Percentiles rank a stretch among this genome's conserved stretches.
Conservation (phyloP, 2,888 invertebrate genomes). For the Cremastinae sp. region DNA sequence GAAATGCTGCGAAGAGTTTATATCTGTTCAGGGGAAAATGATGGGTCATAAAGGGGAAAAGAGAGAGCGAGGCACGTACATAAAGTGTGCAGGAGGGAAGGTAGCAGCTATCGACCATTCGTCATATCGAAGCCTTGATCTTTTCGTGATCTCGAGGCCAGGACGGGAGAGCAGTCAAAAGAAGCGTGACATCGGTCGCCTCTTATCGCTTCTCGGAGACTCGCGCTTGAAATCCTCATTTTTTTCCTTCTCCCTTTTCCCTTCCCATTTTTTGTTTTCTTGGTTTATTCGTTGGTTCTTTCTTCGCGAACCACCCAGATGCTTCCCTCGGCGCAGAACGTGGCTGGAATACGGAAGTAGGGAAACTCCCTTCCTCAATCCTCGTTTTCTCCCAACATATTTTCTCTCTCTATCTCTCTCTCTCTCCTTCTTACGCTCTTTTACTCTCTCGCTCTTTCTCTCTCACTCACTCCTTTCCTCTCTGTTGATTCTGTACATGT, state of each 20-base stretch:
- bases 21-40: background rate
- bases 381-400: no score
- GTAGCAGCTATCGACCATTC: constrained; percentile 53
- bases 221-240: constrained; percentile 34
- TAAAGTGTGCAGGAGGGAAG: constrained; percentile 13
- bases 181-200: constrained; percentile 48
- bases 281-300: constrained; percentile 52
- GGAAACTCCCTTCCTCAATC: constrained; percentile 19
- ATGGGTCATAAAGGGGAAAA: background rate
- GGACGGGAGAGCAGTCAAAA: constrained; percentile 20
- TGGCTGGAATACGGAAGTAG: constrained; percentile 59
- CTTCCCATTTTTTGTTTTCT: constrained; percentile 17
- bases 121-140: constrained; percentile 52
- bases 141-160: constrained; percentile 30
- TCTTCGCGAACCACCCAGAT: constrained; percentile 60
- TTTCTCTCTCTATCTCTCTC: constrained; percentile 11
- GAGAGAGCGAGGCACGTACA: background rate
- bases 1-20: background rate
- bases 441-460: constrained; percentile 12
- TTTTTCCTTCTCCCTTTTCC: constrained; percentile 26
- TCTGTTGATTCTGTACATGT: constrained; percentile 3
- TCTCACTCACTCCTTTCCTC: no score
- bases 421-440: constrained; percentile 12
- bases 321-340: constrained; percentile 59
- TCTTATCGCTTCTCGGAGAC: constrained; percentile 55